Percentiles rank a stretch among this genome's conserved stretches.
These are phyloP conservation scores for Meleagris gallopavo DNA, from an alignment of 2,113 vertebrate species.

Conservation along the genomic window DNA sequence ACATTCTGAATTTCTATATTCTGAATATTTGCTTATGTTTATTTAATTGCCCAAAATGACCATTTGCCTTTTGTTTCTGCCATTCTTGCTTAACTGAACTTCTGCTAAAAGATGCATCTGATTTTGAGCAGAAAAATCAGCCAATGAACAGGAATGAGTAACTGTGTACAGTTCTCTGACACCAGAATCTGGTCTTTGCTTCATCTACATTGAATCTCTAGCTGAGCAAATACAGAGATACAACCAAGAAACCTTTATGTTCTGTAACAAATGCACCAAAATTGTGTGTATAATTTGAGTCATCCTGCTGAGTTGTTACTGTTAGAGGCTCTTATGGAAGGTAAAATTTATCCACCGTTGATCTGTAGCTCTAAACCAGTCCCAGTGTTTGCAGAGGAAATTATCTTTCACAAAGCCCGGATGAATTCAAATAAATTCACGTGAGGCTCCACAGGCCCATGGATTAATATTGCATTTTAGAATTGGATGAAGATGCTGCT, in stretches of 20 bases:
- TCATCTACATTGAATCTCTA: background rate
- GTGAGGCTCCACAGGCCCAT: background rate
- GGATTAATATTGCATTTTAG: background rate
- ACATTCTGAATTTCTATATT: background rate
- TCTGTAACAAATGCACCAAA: background rate
- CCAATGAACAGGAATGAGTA: background rate
- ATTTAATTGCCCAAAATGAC: background rate
- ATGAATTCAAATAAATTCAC: background rate
- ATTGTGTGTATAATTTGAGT: background rate
- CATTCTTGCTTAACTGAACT: background rate
- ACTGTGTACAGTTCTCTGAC: background rate
- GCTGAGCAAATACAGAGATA: background rate
- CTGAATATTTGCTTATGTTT: background rate
- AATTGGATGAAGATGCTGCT: background rate
- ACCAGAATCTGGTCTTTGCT: background rate
- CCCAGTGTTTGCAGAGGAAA: background rate
- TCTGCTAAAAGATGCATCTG: background rate
- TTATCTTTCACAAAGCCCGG: slow-evolving; percentile 5
- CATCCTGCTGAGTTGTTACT: background rate
- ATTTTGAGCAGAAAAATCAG: slow-evolving; percentile 11
- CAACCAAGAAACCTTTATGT: background rate
- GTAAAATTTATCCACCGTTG: background rate
- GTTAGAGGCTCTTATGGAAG: background rate
- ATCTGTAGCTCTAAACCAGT: background rate
- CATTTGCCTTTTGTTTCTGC: background rate